Evolutionary conservation across 2,113 vertebrate genomes (phyloP).

Genomic region (Microcebus jonahi): DNA sequence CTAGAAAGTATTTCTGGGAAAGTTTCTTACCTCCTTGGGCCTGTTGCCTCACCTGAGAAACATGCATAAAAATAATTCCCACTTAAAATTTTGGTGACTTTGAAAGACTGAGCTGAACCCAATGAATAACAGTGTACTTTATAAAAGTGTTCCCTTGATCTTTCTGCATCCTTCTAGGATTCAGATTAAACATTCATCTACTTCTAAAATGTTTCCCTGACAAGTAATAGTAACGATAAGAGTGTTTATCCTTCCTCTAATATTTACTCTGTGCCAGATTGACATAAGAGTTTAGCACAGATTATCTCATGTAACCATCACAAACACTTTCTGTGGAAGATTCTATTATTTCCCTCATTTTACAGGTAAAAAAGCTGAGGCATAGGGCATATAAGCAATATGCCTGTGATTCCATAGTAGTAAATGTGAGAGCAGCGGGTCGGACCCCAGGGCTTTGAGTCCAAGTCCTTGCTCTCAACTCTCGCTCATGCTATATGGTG

Average conservation of each 20-base stretch:
- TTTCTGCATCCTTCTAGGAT: not conserved
- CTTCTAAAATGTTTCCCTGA: not conserved
- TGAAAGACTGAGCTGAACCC: not conserved
- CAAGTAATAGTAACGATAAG: not conserved
- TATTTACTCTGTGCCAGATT: not conserved
- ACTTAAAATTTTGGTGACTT: not conserved
- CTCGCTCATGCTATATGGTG: accelerated
- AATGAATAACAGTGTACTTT: not conserved
- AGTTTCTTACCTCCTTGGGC: not conserved
- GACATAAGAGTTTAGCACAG: not conserved
- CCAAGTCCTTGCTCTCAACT: not conserved
- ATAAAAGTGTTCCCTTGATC: not conserved
- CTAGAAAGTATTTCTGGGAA: not conserved
- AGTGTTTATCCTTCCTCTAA: not conserved
- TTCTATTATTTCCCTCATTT: not conserved
- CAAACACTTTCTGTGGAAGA: not conserved
- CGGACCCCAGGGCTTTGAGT: not conserved
- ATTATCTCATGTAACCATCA: not conserved
- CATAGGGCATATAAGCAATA: accelerated
- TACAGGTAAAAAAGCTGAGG: not conserved
- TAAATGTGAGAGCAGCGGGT: not conserved
- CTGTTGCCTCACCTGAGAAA: not conserved
- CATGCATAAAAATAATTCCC: not conserved
- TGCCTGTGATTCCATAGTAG: not conserved
- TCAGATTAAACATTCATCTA: not conserved